phyloP scores from a whole-genome alignment of 2,113 vertebrate genomes.

The Silurus glanis region DNA sequence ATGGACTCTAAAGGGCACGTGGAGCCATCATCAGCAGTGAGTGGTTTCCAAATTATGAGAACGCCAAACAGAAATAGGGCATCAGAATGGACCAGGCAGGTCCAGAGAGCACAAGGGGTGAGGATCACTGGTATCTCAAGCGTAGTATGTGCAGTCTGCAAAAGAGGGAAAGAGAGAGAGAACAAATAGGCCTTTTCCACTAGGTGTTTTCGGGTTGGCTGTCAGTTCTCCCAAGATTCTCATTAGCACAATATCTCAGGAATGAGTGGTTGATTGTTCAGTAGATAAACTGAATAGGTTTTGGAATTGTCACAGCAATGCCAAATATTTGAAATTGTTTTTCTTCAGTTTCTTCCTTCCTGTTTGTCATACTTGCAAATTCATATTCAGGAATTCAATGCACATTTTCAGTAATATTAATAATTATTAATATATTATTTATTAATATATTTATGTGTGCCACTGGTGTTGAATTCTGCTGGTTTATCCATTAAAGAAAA shows the following conservation, averaged over 20 bases:
- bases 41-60: no score
- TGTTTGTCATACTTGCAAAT: neutral
- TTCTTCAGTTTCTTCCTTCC: neutral
- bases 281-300: neutral
- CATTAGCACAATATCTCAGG: neutral
- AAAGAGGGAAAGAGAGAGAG: no score
- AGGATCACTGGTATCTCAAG: no score
- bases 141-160: no score
- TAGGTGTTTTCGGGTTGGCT: neutral
- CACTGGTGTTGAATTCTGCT: neutral
- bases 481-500: neutral
- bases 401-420: neutral
- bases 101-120: no score
- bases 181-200: no score
- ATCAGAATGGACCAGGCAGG: no score
- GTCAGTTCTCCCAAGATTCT: neutral
- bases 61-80: no score
- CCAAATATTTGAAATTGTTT: neutral
- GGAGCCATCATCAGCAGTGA: no score
- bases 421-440: no score
- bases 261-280: neutral
- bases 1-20: no score
- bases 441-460: no score
- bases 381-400: neutral
- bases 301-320: neutral